These are phyloP conservation scores for Nothobranchius furzeri DNA, from an alignment of 2,113 vertebrate genomes.

Conservation along the genomic window DNA sequence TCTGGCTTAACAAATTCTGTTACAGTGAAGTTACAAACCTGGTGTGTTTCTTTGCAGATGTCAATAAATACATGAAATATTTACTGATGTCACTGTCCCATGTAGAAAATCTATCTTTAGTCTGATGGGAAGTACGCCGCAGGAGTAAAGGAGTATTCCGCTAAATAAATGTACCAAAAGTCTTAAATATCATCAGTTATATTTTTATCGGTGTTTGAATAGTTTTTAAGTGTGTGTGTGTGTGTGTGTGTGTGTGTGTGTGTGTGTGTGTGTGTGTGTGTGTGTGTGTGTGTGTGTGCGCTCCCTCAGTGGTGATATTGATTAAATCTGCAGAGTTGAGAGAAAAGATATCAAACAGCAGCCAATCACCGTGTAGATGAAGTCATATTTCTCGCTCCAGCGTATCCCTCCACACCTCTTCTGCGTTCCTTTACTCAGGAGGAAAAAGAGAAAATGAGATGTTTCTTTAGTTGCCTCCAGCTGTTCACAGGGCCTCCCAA, in stretches of 20 bases:
- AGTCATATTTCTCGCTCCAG: conserved; percentile 53
- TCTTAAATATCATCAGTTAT: too few relatives aligned
- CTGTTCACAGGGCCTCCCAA: conserved; percentile 35
- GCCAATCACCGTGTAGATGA: conserved; percentile 62
- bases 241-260: too few relatives aligned
- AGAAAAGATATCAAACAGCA: conserved; percentile 65
- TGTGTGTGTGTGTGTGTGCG: neutral
- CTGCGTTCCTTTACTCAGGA: conserved; percentile 51
- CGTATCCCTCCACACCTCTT: conserved; percentile 38
- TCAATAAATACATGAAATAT: neutral
- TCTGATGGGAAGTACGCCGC: neutral
- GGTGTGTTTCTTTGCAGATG: neutral
- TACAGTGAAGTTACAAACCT: neutral
- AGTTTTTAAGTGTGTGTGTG: conserved; percentile 10
- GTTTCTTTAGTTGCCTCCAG: conserved; percentile 14
- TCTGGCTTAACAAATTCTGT: neutral
- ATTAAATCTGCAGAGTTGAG: conserved; percentile 56
- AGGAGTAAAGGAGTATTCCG: neutral
- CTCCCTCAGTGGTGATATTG: conserved; percentile 56
- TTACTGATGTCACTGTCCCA: neutral
- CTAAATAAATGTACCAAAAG: too few relatives aligned
- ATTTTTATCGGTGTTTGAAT: neutral
- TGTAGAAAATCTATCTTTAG: neutral
- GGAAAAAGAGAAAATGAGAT: conserved; percentile 7
- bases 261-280: conserved; percentile 7